Evolutionary conservation across 2,113 vertebrate species (phyloP).

Genomic region (Nycticryphes semicollaris): DNA sequence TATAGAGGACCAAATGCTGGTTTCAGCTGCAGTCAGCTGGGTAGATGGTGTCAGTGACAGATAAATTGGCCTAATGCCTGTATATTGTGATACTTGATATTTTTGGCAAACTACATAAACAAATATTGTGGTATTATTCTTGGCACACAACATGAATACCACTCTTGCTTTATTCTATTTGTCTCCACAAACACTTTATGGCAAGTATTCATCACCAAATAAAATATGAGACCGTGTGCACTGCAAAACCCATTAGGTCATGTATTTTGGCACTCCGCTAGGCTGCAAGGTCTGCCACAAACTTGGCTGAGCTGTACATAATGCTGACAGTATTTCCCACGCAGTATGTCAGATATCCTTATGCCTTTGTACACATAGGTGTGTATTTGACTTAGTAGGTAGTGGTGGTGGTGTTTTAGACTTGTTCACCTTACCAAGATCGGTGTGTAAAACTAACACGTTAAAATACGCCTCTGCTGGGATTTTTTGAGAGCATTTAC

Average conservation of each 20-base stretch:
- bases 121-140: conserved; percentile 31
- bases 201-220: conserved; percentile 9
- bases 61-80: neutral
- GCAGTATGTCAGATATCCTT: neutral
- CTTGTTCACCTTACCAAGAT: neutral
- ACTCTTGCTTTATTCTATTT: neutral
- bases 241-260: neutral
- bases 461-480: neutral
- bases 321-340: neutral
- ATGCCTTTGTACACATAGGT: neutral
- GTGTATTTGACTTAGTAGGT: neutral
- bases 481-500: neutral
- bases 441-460: neutral
- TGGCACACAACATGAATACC: neutral
- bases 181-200: neutral
- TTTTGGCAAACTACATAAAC: neutral
- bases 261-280: neutral
- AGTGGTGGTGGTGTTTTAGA: neutral
- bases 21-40: neutral
- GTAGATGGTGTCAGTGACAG: neutral
- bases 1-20: neutral
- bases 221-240: neutral
- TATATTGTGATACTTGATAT: conserved; percentile 3
- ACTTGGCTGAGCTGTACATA: neutral
- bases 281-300: conserved; percentile 10